These are phyloP conservation scores for Sphaerophoria rueppellii DNA, from an alignment of 2,888 invertebrate species.

Conservation along the genomic window DNA sequence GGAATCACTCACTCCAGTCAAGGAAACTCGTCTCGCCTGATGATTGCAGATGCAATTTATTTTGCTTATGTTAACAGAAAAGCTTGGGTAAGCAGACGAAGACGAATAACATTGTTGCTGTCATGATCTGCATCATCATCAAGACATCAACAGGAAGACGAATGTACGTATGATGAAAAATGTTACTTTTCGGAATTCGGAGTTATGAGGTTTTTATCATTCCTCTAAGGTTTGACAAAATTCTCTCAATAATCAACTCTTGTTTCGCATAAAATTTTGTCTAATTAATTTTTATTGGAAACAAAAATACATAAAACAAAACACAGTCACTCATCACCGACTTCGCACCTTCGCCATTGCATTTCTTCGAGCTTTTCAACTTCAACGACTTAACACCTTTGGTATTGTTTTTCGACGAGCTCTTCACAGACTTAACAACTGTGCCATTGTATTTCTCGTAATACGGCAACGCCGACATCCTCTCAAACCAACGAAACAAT, in stretches of 20 bases:
- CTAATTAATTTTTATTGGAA: no score
- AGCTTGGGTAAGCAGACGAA: no score
- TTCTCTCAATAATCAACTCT: no score
- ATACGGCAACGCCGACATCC: conserved; percentile 81
- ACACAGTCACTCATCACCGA: no score
- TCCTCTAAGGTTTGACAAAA: no score
- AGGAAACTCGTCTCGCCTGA: background rate
- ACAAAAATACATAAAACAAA: no score
- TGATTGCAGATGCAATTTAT: conserved; percentile 15
- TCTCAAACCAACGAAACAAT: conserved; percentile 80
- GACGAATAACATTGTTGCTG: background rate
- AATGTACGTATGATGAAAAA: conserved; percentile 1
- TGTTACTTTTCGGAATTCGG: background rate
- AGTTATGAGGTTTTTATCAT: no score
- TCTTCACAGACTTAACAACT: background rate
- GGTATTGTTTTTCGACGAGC: background rate
- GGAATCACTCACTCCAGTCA: background rate
- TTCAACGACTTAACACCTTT: no score
- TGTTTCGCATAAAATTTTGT: no score
- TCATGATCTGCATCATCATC: conserved; percentile 10
- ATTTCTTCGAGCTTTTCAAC: no score
- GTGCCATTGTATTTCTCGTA: conserved; percentile 77
- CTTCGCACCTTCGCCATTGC: no score
- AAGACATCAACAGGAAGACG: conserved; percentile 5
- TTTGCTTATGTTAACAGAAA: background rate